phyloP scores from a whole-genome alignment of 2,888 invertebrate species.

The Aricia artaxerxes region DNA sequence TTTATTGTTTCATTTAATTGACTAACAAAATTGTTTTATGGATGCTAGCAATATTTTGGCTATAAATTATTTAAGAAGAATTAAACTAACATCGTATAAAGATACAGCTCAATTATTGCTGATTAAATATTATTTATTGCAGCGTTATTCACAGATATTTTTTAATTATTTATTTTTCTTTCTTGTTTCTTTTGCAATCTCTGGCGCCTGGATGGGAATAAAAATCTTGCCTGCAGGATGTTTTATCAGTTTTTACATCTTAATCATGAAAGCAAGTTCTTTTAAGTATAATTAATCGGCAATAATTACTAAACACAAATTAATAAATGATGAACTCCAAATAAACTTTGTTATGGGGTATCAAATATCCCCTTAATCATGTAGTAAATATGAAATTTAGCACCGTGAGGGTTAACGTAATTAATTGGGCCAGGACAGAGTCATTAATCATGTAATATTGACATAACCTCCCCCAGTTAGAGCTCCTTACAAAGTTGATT shows the following conservation, averaged over 20 bases:
- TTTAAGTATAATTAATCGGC: background rate
- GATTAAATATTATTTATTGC: constrained; percentile 5
- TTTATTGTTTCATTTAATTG: constrained; percentile 2
- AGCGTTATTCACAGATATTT: background rate
- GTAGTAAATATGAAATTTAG: constrained; percentile 37
- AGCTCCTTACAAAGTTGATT: constrained; percentile 38
- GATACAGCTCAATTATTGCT: background rate
- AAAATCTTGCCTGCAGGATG: background rate
- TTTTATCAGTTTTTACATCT: constrained; percentile 17
- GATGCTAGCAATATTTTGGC: background rate
- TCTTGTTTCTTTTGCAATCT: background rate
- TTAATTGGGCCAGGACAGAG: constrained; percentile 35
- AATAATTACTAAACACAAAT: background rate
- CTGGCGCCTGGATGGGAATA: background rate
- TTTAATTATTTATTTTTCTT: background rate
- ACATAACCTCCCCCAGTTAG: constrained; percentile 48
- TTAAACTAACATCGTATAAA: background rate
- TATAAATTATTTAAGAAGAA: background rate
- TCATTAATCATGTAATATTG: constrained; percentile 50
- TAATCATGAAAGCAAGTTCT: background rate
- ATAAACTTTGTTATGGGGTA: constrained; percentile 14
- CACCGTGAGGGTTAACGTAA: constrained; percentile 36
- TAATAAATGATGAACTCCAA: constrained; percentile 14
- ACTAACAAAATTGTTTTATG: background rate
- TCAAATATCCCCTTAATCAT: constrained; percentile 12